phyloP scores from a whole-genome alignment of 2,797 vertebrate species.

The Phyllotis vaccarum region DNA sequence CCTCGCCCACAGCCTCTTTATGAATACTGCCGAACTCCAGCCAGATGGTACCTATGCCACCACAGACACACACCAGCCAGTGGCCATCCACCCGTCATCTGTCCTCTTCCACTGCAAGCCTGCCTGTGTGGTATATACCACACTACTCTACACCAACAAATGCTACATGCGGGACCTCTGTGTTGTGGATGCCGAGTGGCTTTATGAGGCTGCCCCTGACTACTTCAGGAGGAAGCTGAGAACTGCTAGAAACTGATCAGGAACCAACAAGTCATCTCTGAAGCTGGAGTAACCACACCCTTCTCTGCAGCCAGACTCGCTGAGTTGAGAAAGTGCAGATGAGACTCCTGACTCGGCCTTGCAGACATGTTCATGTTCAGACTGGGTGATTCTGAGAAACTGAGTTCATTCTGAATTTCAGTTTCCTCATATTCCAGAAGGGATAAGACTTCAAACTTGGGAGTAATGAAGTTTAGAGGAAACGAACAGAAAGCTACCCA shows the following conservation, averaged over 20 bases:
- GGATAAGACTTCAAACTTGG: not conserved
- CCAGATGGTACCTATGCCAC: slow-evolving; percentile 93
- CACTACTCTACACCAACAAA: slow-evolving; percentile 94
- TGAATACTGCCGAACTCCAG: slow-evolving; percentile 95
- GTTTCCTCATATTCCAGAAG: not conserved
- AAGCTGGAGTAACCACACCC: not conserved
- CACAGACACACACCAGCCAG: slow-evolving; percentile 92
- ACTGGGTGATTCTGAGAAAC: not conserved
- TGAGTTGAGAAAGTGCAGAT: not conserved
- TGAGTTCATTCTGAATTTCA: slow-evolving; percentile 12
- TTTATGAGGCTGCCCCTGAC: slow-evolving; percentile 94
- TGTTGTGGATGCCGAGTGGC: slow-evolving; percentile 95
- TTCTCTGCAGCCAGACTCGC: not conserved
- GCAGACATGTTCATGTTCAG: not conserved
- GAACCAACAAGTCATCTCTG: not conserved
- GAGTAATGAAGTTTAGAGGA: not conserved
- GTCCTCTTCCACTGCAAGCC: slow-evolving; percentile 97
- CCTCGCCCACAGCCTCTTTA: slow-evolving; percentile 96
- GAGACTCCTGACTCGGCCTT: not conserved
- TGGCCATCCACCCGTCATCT: slow-evolving; percentile 97
- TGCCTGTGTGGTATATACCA: slow-evolving; percentile 94
- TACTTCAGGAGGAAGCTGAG: slow-evolving; percentile 94
- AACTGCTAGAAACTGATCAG: slow-evolving; percentile 87
- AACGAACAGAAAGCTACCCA: not conserved
- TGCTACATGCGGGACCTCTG: slow-evolving; percentile 98